phyloP scores from a whole-genome alignment of 2,113 vertebrate species.

The Excalfactoria chinensis region DNA sequence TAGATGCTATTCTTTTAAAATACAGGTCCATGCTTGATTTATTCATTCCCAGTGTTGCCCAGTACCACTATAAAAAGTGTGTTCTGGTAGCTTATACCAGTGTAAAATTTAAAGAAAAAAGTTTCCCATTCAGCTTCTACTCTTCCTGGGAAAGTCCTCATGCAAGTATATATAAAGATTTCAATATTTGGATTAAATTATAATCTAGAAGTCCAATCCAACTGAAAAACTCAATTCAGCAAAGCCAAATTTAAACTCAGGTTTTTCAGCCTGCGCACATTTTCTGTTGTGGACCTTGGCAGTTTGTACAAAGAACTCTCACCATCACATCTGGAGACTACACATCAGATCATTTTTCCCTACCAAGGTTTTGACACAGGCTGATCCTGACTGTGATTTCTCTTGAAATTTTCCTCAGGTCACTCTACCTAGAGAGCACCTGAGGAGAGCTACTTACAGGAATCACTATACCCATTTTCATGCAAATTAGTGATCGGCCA shows the following conservation, averaged over 20 bases:
- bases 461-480: conserved; percentile 29
- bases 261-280: background rate
- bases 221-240: background rate
- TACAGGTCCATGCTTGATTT: background rate
- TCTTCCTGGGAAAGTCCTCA: background rate
- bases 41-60: background rate
- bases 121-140: background rate
- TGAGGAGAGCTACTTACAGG: background rate
- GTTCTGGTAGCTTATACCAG: background rate
- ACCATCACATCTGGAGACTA: background rate
- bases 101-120: background rate
- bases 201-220: background rate
- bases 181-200: background rate
- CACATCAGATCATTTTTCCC: background rate
- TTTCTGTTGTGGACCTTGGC: background rate
- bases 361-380: background rate
- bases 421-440: background rate
- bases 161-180: background rate
- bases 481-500: conserved; percentile 35
- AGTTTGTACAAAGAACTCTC: background rate
- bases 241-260: background rate
- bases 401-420: background rate
- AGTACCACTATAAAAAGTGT: background rate
- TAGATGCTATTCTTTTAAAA: background rate
- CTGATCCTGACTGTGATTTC: background rate